Base-by-base conservation (phyloP, 2,888 invertebrate species). In the Xestobium rufovillosum region DNA sequence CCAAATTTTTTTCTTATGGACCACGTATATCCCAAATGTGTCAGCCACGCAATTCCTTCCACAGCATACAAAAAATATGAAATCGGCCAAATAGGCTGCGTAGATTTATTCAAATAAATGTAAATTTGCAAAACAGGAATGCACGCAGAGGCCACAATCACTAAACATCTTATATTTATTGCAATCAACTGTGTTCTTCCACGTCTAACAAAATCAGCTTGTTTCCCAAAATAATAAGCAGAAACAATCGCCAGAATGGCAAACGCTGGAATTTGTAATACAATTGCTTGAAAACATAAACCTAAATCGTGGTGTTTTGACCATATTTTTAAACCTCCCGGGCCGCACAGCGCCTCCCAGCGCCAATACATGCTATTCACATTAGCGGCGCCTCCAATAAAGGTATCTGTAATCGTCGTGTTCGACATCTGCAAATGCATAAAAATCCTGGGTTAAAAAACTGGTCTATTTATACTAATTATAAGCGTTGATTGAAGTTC, bases 201-300 rank as follows among this genome's bases (percentile, higher is more conserved):
- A 34, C 84, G 71, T 8, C 73, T 65, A 3, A 80, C 75, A 63
- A 72, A 73, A 41, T 74, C 70, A 37, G 68, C 69, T 50, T 80
- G 76, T 47, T 73, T 75, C 8, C 89, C 89, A 48, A 83, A 77
- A 59, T 83, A 82, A 66, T 80, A 92, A 1, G 84, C 80, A n/a
- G 91, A 91, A 29, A 77, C 62, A 10, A 81, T 68, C 3, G 88
- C 83, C 48, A 91, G 72, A 19, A 89, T 53, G 30, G 76, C 72
- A 53, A 82, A 76, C 27, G 80, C 63, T 10, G 91, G 89, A 50
- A 86, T 73, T 61, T 85, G 78, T 19, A 94, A 70, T 55, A 78
- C 80, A 33, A 90, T 65, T 63, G 85, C 79, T 63, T 90, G 88
- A 60, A 92, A 92, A 63, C 92, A 94, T 39, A 80, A 69, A 37